Conservation (phyloP, 2,797 vertebrate genomes). For the Hirundo rustica region DNA sequence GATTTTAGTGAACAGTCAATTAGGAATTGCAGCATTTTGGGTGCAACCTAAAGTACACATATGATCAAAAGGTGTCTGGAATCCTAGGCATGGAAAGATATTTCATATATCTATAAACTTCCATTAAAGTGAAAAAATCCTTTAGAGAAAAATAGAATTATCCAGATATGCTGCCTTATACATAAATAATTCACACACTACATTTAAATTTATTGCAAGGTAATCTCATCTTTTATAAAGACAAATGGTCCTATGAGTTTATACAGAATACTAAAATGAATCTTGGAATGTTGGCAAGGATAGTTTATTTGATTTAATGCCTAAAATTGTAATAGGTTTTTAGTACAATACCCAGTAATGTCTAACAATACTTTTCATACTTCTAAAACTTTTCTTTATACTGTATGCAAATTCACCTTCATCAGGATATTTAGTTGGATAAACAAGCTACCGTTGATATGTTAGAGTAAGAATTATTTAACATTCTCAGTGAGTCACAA, state of each 20-base stretch:
- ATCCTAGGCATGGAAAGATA: background rate
- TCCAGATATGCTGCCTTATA: background rate
- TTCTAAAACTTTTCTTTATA: background rate
- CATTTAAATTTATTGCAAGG: conserved; percentile 8
- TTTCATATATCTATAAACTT: background rate
- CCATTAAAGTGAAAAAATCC: background rate
- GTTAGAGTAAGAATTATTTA: background rate
- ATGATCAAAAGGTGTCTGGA: background rate
- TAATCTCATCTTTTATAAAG: background rate
- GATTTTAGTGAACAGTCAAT: background rate
- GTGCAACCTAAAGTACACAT: background rate
- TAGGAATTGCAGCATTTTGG: background rate
- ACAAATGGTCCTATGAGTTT: background rate
- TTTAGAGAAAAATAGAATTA: background rate
- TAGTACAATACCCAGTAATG: background rate
- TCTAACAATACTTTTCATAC: background rate
- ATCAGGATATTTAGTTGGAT: background rate
- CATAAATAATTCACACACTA: background rate
- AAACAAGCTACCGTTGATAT: background rate
- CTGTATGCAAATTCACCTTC: background rate
- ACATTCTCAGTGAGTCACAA: background rate
- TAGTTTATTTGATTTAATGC: background rate
- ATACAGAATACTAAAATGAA: conserved; percentile 9
- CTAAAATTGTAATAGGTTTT: background rate
- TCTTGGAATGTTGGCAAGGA: background rate